Percentiles rank a stretch among this genome's conserved stretches.
These are phyloP conservation scores for Hermaeophaga mercurialis DNA, from an alignment of 2,888 invertebrate species.

Conservation along the genomic window DNA sequence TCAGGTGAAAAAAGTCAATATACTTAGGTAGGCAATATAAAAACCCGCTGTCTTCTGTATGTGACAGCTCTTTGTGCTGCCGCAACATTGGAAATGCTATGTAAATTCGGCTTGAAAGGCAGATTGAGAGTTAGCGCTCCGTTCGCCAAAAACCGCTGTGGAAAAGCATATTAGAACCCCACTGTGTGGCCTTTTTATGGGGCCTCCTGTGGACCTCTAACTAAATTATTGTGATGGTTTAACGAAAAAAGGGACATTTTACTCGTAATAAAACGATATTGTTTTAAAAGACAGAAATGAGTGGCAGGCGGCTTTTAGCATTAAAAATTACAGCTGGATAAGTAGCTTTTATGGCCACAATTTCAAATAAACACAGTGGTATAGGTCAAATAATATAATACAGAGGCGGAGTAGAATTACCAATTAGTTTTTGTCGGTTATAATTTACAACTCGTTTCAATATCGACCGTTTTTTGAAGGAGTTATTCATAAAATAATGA, in stretches of 20 bases:
- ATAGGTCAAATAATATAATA: too few relatives aligned
- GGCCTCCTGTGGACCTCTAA: slow-evolving; percentile 5
- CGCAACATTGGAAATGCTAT: slow-evolving; percentile 2
- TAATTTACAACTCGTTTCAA: too few relatives aligned
- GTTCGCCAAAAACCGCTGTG: slow-evolving; percentile 7
- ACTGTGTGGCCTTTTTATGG: slow-evolving; percentile 9
- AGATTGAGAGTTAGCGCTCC: slow-evolving; percentile 2
- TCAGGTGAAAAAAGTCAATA: slow-evolving; percentile 3
- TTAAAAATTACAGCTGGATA: neutral
- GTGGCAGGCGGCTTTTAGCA: neutral
- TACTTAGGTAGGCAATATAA: slow-evolving; percentile 5
- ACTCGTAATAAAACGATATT: neutral
- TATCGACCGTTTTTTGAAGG: too few relatives aligned
- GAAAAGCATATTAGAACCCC: slow-evolving; percentile 5
- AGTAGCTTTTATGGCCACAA: neutral
- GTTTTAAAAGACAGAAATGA: neutral
- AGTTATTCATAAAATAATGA: too few relatives aligned
- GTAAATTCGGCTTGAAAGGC: slow-evolving; percentile 10
- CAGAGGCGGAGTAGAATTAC: neutral
- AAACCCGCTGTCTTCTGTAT: slow-evolving; percentile 4
- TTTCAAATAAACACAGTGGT: neutral
- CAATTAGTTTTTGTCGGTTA: too few relatives aligned
- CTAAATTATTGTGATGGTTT: slow-evolving; percentile 7
- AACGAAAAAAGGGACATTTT: slow-evolving; percentile 4
- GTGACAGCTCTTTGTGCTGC: slow-evolving; percentile 7